Percentiles rank a stretch among this genome's conserved stretches.
phyloP scores from a whole-genome alignment of 2,888 invertebrate genomes.

The Clepsis dumicolana region DNA sequence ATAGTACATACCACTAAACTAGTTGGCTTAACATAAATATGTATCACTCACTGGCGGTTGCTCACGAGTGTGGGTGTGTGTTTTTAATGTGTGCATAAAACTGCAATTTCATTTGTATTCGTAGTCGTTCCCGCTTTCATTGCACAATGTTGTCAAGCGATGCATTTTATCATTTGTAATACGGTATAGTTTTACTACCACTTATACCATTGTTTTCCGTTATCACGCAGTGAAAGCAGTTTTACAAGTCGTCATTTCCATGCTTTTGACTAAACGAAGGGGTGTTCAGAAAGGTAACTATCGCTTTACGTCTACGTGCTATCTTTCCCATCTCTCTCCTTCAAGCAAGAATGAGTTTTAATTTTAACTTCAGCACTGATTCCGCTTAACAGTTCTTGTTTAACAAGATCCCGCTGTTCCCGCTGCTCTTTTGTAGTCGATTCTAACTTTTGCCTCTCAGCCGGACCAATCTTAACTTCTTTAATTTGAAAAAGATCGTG shows the following conservation, averaged over 20 bases:
- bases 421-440: constrained; percentile 68
- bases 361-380: constrained; percentile 74
- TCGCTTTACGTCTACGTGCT: constrained; percentile 10
- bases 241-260: background rate
- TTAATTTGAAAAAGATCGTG: constrained; percentile 66
- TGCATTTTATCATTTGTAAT: too few species aligned
- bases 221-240: too few species aligned
- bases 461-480: constrained; percentile 67
- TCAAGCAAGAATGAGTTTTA: constrained; percentile 69
- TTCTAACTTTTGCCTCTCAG: constrained; percentile 55
- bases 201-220: too few species aligned
- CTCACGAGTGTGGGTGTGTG: too few species aligned
- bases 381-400: constrained; percentile 69
- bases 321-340: constrained; percentile 47
- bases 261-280: background rate
- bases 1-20: too few species aligned
- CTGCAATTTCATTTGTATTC: too few species aligned
- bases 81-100: too few species aligned
- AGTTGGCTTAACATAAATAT: too few species aligned
- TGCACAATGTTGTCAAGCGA: too few species aligned
- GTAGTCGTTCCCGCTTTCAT: too few species aligned
- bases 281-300: constrained; percentile 22
- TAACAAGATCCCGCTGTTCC: constrained; percentile 70
- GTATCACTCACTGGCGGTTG: too few species aligned
- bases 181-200: too few species aligned